Evolutionary conservation across 1,140 invertebrate species (phyloP), one percentile per base, ranked within the genome.

Genomic region (Brachystomella parvula): DNA sequence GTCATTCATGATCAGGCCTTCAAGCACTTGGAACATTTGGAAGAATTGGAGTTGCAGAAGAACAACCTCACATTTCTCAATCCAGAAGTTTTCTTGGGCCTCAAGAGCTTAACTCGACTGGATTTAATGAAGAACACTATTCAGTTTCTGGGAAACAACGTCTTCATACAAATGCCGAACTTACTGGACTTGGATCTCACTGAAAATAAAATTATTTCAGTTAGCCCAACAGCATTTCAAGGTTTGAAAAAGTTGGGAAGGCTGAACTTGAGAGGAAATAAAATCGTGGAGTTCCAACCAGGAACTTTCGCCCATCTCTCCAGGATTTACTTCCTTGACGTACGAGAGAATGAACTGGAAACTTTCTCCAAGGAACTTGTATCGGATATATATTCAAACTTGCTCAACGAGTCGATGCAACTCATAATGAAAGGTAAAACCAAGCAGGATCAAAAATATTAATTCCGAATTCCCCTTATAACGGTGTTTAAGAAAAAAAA

Each of bases 391-490:
- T 76, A 89, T 66, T 82, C 83, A 64, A 89, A 89, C 77, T 81
- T 89, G 74, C 86, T 86, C 76, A 86, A 86, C 72, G 79, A 76
- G 59, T 82, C 82, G 68, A 86, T 87, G 74, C 83, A 85, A 79
- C 83, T 91, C 75, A 83, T 85, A 73, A 76, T 90, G 56, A 84
- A 86, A 82, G 86, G 89, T 91, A 78, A 88, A 85, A 65, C 47
- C 35, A 29, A n/a, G n/a, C n/a, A n/a, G n/a, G n/a, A n/a, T n/a
- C n/a, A n/a, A n/a, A n/a, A n/a, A 62, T n/a, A n/a, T n/a, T 29
- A 12, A 60, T 57, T 57, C 12, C 12, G 12, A 28, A 9, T 24
- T 32, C 9, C 44, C 24, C 47, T 24, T 29, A 67, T 26, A 30
- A 68, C n/a, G n/a, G 58, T 32, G 58, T 28, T 29, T 28, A 12